Percentiles rank a stretch among this genome's conserved stretches.
Conservation (phyloP, 2,797 vertebrate species). For the Cossypha polioptera region DNA sequence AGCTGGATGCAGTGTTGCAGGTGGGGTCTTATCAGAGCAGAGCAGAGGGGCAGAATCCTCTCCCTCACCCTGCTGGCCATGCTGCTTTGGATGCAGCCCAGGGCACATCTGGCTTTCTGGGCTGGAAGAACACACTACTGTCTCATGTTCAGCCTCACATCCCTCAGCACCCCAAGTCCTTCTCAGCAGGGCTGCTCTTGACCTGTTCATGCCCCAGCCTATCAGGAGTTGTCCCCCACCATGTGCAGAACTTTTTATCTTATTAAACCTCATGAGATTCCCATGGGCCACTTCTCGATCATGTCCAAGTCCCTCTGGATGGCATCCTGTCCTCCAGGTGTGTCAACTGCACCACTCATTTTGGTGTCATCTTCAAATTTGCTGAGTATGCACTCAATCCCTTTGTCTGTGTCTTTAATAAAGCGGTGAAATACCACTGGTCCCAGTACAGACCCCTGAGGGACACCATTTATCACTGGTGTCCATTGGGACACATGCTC, state of each 20-base stretch:
- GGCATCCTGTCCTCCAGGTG: not conserved
- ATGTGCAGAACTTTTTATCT: not conserved
- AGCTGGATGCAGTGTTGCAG: fast-evolving
- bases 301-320: not conserved
- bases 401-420: not conserved
- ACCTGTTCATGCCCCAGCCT: not conserved
- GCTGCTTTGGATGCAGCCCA: not conserved
- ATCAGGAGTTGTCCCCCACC: not conserved
- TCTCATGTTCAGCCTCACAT: not conserved
- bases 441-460: not conserved
- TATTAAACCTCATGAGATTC: not conserved
- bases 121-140: not conserved
- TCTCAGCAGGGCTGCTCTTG: not conserved
- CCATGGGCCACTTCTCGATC: fast-evolving
- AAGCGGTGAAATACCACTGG: not conserved
- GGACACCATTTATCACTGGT: not conserved
- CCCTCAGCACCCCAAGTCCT: not conserved
- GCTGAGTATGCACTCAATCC: not conserved
- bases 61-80: fast-evolving
- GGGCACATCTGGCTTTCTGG: not conserved
- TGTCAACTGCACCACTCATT: not conserved
- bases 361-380: not conserved
- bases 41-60: not conserved
- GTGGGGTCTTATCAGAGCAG: not conserved
- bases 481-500: not conserved